These are phyloP conservation scores for Morone chrysops DNA, from an alignment of 2,113 vertebrate species.

Conservation along the genomic window DNA sequence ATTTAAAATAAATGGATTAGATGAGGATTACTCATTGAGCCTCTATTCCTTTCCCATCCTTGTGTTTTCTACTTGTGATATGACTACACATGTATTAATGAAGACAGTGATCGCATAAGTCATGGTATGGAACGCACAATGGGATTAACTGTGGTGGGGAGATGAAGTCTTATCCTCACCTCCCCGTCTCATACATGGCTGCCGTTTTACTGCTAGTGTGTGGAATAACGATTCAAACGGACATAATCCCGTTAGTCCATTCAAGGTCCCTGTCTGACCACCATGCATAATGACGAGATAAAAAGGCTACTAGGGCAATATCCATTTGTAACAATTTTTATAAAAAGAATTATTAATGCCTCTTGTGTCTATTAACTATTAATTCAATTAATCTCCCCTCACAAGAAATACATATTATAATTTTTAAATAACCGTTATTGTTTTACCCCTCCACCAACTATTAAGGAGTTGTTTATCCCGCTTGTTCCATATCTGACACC, in stretches of 20 bases:
- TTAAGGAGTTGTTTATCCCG: conserved; percentile 23
- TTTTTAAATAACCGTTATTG: neutral
- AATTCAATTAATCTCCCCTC: conserved; percentile 30
- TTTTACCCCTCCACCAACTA: neutral
- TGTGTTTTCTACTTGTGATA: conserved; percentile 46
- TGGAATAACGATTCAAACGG: conserved; percentile 54
- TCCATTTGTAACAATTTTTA: conserved; percentile 30
- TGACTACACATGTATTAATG: conserved; percentile 48
- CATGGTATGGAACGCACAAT: conserved; percentile 60
- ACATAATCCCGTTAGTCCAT: conserved; percentile 68
- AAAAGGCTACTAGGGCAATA: conserved; percentile 3
- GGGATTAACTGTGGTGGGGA: conserved; percentile 61
- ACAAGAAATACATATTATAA: too few relatives aligned
- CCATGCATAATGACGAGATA: conserved; percentile 41
- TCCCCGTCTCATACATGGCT: conserved; percentile 46
- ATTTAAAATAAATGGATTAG: conserved; percentile 72
- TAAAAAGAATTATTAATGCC: conserved; percentile 23
- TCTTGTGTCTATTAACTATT: conserved; percentile 15
- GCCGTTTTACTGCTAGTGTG: conserved; percentile 23
- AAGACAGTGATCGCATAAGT: conserved; percentile 62
- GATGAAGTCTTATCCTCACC: conserved; percentile 47
- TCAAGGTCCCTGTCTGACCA: conserved; percentile 57
- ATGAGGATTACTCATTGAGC: conserved; percentile 67
- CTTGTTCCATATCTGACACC: conserved; percentile 5
- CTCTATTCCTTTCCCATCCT: conserved; percentile 35